Evolutionary conservation across 2,797 vertebrate species (phyloP).

Genomic region (Poecilia velifera): DNA sequence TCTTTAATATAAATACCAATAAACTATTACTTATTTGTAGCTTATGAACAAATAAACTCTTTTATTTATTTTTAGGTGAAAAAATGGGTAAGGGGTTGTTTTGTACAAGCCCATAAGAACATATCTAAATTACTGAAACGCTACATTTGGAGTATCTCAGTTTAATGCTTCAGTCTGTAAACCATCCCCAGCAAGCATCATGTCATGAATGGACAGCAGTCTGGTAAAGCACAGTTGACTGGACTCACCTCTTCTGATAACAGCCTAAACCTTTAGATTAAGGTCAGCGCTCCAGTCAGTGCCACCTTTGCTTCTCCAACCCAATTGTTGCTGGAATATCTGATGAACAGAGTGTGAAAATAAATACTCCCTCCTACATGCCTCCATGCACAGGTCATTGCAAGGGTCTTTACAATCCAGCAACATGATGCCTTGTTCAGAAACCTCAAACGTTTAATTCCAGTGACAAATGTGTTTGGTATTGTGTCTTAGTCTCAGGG

Average conservation of each 20-base stretch:
- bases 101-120: constrained; percentile 26
- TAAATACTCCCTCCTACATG: constrained; percentile 60
- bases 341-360: constrained; percentile 75
- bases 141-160: constrained; percentile 49
- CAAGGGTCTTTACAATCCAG: constrained; percentile 69
- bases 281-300: constrained; percentile 76
- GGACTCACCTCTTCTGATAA: constrained; percentile 73
- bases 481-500: constrained; percentile 62
- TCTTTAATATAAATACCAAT: background rate
- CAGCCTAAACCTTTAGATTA: constrained; percentile 74
- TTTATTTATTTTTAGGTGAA: constrained; percentile 13
- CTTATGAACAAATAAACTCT: background rate
- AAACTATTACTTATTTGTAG: background rate
- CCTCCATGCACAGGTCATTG: constrained; percentile 78
- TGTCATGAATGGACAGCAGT: constrained; percentile 63
- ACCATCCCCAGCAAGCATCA: constrained; percentile 58
- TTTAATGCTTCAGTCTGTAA: constrained; percentile 74
- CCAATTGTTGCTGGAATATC: constrained; percentile 68
- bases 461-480: constrained; percentile 74
- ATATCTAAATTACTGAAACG: constrained; percentile 27
- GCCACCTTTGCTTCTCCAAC: constrained; percentile 57
- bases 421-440: constrained; percentile 53
- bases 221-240: constrained; percentile 73
- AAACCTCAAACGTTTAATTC: constrained; percentile 76
- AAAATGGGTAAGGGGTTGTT: constrained; percentile 12